Percentiles rank a stretch among this genome's conserved stretches.
These are phyloP conservation scores for Chanos chanos DNA, from an alignment of 2,797 vertebrate species.

Conservation along the genomic window DNA sequence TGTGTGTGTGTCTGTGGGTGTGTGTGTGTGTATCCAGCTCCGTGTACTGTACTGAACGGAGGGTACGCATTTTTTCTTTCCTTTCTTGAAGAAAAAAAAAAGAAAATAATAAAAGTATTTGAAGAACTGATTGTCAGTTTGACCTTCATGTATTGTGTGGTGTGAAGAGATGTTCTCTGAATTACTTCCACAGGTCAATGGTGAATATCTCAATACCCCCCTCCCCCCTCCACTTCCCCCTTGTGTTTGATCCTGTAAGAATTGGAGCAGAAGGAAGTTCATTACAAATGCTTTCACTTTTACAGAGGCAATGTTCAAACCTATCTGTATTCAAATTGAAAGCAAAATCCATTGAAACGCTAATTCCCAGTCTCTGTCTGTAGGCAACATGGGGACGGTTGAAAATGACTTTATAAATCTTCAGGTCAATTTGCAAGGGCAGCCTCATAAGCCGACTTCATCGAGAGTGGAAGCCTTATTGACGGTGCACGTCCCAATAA, in stretches of 20 bases:
- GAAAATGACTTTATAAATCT: slow-evolving; percentile 66
- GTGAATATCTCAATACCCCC: slow-evolving; percentile 37
- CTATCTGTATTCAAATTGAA: slow-evolving; percentile 58
- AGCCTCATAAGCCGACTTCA: slow-evolving; percentile 44
- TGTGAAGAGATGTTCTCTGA: slow-evolving; percentile 25
- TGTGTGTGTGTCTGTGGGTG: slow-evolving; percentile 23
- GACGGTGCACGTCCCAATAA: slow-evolving; percentile 51
- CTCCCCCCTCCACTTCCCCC: no score
- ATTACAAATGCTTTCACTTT: slow-evolving; percentile 51
- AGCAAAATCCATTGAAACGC: slow-evolving; percentile 60
- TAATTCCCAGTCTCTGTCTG: slow-evolving; percentile 58
- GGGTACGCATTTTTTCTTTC: slow-evolving; percentile 21
- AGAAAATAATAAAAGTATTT: slow-evolving; percentile 43
- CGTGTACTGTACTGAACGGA: neutral
- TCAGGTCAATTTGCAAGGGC: slow-evolving; percentile 56
- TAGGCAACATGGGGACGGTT: slow-evolving; percentile 49
- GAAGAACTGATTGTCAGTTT: slow-evolving; percentile 36
- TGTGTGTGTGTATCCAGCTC: slow-evolving; percentile 3
- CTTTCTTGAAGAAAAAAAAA: slow-evolving; percentile 26
- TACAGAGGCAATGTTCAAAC: slow-evolving; percentile 42
- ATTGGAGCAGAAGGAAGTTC: slow-evolving; percentile 53
- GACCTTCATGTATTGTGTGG: slow-evolving; percentile 33
- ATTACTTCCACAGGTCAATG: slow-evolving; percentile 26
- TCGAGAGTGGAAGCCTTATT: slow-evolving; percentile 39
- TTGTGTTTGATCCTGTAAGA: slow-evolving; percentile 52